A percentile compares a stretch with the other conserved stretches of the same genome.
Evolutionary conservation across 1,140 invertebrate species (phyloP).

Genomic region (Olivierus martensii): DNA sequence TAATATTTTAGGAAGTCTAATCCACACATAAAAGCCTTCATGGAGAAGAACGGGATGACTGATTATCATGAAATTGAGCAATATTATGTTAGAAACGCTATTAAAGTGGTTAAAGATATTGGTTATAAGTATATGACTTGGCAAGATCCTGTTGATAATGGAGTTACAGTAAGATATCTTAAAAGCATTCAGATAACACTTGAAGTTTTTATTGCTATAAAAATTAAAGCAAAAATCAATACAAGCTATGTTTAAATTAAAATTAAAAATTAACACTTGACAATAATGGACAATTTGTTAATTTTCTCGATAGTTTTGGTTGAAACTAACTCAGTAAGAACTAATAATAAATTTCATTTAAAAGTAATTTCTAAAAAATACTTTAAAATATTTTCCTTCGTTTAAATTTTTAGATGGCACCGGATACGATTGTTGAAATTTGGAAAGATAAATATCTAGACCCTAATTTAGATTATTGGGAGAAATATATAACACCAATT

Average conservation of each 20-base stretch:
- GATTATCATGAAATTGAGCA: slow-evolving; percentile 2
- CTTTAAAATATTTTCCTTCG: not conserved
- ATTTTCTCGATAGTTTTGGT: no score
- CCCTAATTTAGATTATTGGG: slow-evolving; percentile 12
- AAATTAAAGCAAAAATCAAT: slow-evolving; percentile 1
- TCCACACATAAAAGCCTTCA: slow-evolving; percentile 24
- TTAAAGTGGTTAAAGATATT: slow-evolving; percentile 22
- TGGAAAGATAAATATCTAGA: slow-evolving; percentile 24
- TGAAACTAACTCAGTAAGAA: no score
- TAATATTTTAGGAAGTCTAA: slow-evolving; percentile 25
- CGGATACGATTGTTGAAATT: slow-evolving; percentile 36
- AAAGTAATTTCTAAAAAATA: slow-evolving; percentile 1
- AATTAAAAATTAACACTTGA: no score
- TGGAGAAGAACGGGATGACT: slow-evolving; percentile 23
- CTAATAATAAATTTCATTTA: not conserved
- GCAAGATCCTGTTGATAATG: slow-evolving; percentile 29
- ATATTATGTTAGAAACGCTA: slow-evolving; percentile 24
- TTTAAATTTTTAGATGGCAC: slow-evolving; percentile 7
- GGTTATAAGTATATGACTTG: slow-evolving; percentile 28
- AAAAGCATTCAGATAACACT: slow-evolving; percentile 7
- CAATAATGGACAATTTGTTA: no score
- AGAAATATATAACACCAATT: slow-evolving; percentile 13
- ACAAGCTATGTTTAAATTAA: not conserved
- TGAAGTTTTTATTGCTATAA: not conserved
- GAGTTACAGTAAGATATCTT: slow-evolving; percentile 17